Evolutionary conservation across 2,113 vertebrate species (phyloP), one percentile per base, ranked within the genome.

Genomic region (Cyprinodon variegatus): DNA sequence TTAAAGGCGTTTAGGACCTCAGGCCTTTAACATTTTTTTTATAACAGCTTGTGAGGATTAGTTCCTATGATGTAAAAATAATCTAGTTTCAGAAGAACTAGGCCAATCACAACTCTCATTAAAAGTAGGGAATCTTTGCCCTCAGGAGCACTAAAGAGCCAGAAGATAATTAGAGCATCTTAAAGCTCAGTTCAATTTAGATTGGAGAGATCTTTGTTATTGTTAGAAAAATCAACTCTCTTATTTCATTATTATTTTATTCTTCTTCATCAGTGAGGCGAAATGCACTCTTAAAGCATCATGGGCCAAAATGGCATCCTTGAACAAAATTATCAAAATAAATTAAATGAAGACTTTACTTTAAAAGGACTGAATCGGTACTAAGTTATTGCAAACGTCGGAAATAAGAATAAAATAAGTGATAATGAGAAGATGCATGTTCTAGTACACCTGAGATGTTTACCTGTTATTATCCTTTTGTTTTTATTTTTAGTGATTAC

Each of bases 61-160:
- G 77, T 81, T 78, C 66, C 4, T 15, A 38, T 22, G 60, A 67
- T 65, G 69, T 84, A 65, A 83, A 83, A 83, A 74, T 48, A 86
- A 74, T 86, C 61, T 57, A 83, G 77, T 90, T 87, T 77, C 20
- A 85, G 74, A 77, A 78, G 73, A 90, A 90, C 83, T 89, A 83
- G 89, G 89, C 84, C 89, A 88, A 74, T 87, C 68, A 75, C 74
- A 90, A 84, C 81, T 88, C 83, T 83, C 84, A 92, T 87, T 90
- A 86, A 88, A 92, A 89, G 81, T 89, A 60, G 57, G 43, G 68
- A 74, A 70, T 41, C 71, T 20, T 73, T 70, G 22, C 65, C 83
- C 81, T 14, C 62, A 60, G 68, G 84, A 89, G 75, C 62, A 22
- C 62, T 3, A 39, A 74, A 70, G 72, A 84, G 69, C 69, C 65